A percentile compares a stretch with the other conserved stretches of the same genome.
phyloP scores from a whole-genome alignment of 2,888 invertebrate genomes.

The Drosophila recens region DNA sequence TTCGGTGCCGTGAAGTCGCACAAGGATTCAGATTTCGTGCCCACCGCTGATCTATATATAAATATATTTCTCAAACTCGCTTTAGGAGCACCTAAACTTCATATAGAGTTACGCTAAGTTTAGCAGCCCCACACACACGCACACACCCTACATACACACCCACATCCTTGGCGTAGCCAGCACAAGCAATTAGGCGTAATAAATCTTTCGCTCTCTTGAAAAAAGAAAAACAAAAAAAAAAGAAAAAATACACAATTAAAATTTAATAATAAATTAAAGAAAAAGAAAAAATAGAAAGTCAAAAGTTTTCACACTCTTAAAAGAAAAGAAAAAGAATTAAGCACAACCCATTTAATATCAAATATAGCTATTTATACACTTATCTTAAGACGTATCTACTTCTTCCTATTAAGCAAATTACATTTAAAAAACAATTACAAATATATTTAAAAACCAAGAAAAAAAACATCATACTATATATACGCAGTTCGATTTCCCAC shows the following conservation, averaged over 20 bases:
- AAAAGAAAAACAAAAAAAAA: constrained; percentile 21
- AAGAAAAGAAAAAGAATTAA: constrained; percentile 40
- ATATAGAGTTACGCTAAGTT: constrained; percentile 62
- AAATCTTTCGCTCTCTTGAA: constrained; percentile 56
- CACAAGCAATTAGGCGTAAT: constrained; percentile 73
- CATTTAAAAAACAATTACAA: constrained; percentile 23
- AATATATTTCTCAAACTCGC: constrained; percentile 53
- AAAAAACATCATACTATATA: constrained; percentile 26
- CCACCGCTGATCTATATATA: too few species aligned
- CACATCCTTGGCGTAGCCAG: constrained; percentile 73
- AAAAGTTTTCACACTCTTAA: constrained; percentile 43
- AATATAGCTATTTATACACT: constrained; percentile 57
- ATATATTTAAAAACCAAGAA: not conserved
- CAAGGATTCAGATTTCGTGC: too few species aligned
- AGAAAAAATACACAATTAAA: constrained; percentile 16
- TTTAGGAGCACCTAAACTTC: constrained; percentile 69
- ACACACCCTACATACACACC: constrained; percentile 11
- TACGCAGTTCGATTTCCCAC: constrained; percentile 67
- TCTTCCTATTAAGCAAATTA: constrained; percentile 72
- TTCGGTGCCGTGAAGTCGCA: too few species aligned
- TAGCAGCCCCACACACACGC: constrained; percentile 9
- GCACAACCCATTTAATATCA: constrained; percentile 75
- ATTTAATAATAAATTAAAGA: constrained; percentile 7
- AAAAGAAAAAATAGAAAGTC: constrained; percentile 12
- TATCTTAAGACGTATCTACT: constrained; percentile 74